Base-by-base conservation (phyloP, 2,113 vertebrate species). In the Cephalopholis sonnerati region DNA sequence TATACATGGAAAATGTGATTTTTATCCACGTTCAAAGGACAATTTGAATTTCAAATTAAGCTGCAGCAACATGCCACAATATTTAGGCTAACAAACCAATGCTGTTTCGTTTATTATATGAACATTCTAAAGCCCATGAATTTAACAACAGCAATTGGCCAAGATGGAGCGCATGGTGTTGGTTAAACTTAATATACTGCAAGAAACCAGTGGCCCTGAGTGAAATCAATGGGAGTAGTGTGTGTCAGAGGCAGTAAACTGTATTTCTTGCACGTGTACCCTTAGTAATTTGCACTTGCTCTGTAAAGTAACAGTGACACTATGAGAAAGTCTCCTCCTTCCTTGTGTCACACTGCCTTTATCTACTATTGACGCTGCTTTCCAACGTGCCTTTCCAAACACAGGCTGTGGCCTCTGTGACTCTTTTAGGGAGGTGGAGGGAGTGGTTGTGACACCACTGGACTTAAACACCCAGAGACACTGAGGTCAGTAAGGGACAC, bases 401-500 rank as follows among this genome's bases (percentile, higher is more conserved):
- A 59, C 29, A 75, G 53, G 59, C 76, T 25, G 41, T 17, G 69
- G 67, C 58, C 63, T 82, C 55, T 4, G 3, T 4, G 63, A 69
- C 62, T 78, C 27, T 70, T 58, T 48, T 13, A 39, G 17, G 20
- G 50, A 74, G 36, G 29, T 11, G 48, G 27, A 79, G 18, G 61
- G 22, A 65, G 63, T 5, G 4, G 55, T 36, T 50, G 32, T 59
- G 77, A 79, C 53, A 64, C 55, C n/a, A 27, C 54, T 54, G 18
- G 24, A 76, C 50, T 61, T 39, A 36, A 82, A 87, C 51, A 76
- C 67, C 39, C 55, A 39, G 25, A 57, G 51, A 67, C 81, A 50
- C 18, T 32, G 29, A 54, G 74, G 80, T 82, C 77, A 78, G 27
- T 27, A 66, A 20, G 70, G 82, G 84, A 90, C 65, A 71, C 27